A percentile compares a stretch with the other conserved stretches of the same genome.
Evolutionary conservation across 2,797 vertebrate genomes (phyloP).

Genomic region (Lagodon rhomboides): DNA sequence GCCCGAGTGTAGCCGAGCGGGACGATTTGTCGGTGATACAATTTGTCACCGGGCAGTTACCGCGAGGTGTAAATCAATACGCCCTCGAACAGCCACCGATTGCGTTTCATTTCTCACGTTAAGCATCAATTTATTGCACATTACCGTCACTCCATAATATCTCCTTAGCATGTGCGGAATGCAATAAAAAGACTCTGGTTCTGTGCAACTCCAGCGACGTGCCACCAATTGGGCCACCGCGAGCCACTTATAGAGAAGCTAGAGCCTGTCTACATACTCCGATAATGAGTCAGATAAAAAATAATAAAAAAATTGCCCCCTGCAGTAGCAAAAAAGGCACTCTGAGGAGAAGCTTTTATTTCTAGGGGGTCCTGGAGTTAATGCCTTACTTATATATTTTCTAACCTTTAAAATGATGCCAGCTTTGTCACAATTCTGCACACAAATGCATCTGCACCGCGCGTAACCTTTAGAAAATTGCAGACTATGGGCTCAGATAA

Average conservation of each 20-base stretch:
- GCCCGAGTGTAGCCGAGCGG: slow-evolving; percentile 44
- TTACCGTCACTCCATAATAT: slow-evolving; percentile 61
- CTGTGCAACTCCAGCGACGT: slow-evolving; percentile 3
- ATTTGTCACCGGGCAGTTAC: slow-evolving; percentile 64
- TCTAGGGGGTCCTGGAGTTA: slow-evolving; percentile 68
- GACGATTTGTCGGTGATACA: slow-evolving; percentile 60
- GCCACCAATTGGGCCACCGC: not conserved
- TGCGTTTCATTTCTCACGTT: slow-evolving; percentile 65
- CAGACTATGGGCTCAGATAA: slow-evolving; percentile 65
- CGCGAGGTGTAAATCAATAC: slow-evolving; percentile 65
- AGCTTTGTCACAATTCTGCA: slow-evolving; percentile 62
- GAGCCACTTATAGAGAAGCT: not conserved
- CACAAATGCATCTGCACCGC: slow-evolving; percentile 66
- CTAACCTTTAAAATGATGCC: slow-evolving; percentile 79
- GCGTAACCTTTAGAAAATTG: slow-evolving; percentile 78
- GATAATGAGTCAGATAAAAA: slow-evolving; percentile 45
- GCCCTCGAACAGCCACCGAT: slow-evolving; percentile 60
- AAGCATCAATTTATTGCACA: slow-evolving; percentile 71
- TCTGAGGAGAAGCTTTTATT: slow-evolving; percentile 69
- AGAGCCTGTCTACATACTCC: slow-evolving; percentile 17
- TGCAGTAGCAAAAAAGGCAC: slow-evolving; percentile 39
- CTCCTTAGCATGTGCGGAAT: slow-evolving; percentile 34
- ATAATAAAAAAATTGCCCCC: slow-evolving; percentile 35
- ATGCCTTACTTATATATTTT: slow-evolving; percentile 77
- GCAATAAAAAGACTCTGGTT: slow-evolving; percentile 41